Percentiles rank a stretch among this genome's conserved stretches.
phyloP scores from a whole-genome alignment of 2,797 vertebrate genomes.

The Corythornis leucogaster region DNA sequence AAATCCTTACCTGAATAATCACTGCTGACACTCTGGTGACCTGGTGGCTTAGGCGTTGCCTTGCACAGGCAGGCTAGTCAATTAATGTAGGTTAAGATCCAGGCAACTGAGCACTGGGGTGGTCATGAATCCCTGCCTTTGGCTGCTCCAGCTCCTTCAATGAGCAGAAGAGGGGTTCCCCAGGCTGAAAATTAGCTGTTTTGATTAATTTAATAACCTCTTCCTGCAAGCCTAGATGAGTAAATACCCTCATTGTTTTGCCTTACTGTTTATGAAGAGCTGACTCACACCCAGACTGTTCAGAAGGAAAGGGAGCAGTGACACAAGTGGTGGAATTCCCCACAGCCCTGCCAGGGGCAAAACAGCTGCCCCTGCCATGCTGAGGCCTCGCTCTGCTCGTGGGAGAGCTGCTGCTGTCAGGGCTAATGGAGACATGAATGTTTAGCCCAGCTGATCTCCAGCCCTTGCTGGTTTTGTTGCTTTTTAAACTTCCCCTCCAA shows the following conservation, averaged over 20 bases:
- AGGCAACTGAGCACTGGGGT: fast-evolving
- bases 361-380: not conserved
- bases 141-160: not conserved
- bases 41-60: not conserved
- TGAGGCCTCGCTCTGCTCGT: not conserved
- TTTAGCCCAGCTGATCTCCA: not conserved
- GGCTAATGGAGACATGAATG: not conserved
- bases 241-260: not conserved
- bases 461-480: not conserved
- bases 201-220: not conserved
- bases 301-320: not conserved
- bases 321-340: conserved; percentile 30
- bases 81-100: fast-evolving
- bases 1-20: not conserved
- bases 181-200: not conserved
- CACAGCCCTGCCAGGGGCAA: not conserved
- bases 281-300: not conserved
- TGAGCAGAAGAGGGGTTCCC: not conserved
- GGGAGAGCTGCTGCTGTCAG: not conserved
- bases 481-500: not conserved
- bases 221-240: not conserved
- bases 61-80: not conserved
- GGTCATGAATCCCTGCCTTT: fast-evolving
- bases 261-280: fast-evolving
- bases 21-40: not conserved